Percentiles rank a stretch among this genome's conserved stretches.
These are phyloP conservation scores for Pterostichus madidus DNA, from an alignment of 2,888 invertebrate genomes.

Conservation along the genomic window DNA sequence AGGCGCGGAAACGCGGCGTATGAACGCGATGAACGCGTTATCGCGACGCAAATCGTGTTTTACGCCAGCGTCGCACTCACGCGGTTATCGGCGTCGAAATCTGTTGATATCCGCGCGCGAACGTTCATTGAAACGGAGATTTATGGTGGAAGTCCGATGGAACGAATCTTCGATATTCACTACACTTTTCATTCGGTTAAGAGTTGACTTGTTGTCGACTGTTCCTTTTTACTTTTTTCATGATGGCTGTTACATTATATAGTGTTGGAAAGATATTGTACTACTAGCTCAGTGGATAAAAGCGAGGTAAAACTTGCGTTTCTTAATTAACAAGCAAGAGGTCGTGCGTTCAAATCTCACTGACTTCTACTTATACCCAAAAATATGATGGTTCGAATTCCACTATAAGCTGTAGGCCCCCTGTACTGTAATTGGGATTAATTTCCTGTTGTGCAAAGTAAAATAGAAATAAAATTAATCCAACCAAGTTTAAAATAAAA, in stretches of 20 bases:
- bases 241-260: neutral
- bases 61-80: conserved; percentile 24
- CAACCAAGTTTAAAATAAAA: too few relatives aligned
- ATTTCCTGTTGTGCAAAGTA: too few relatives aligned
- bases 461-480: too few relatives aligned
- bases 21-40: conserved; percentile 9
- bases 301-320: too few relatives aligned
- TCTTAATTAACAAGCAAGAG: too few relatives aligned
- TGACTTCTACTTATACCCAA: too few relatives aligned
- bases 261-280: too few relatives aligned
- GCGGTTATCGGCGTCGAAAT: conserved; percentile 22
- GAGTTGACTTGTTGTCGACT: neutral
- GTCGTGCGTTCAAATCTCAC: too few relatives aligned
- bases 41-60: conserved; percentile 53
- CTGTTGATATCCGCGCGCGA: conserved; percentile 43
- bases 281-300: too few relatives aligned
- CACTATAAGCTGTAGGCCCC: too few relatives aligned
- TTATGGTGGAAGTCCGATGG: conserved; percentile 35
- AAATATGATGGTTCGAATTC: too few relatives aligned
- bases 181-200: conserved; percentile 42
- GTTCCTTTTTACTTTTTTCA: conserved; percentile 13
- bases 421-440: too few relatives aligned
- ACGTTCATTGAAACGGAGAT: conserved; percentile 46
- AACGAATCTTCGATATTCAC: conserved; percentile 48
- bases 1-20: conserved; percentile 19